Evolutionary conservation across 2,113 vertebrate species (phyloP), one percentile per base, ranked within the genome.

Genomic region (Caranx melampygus): DNA sequence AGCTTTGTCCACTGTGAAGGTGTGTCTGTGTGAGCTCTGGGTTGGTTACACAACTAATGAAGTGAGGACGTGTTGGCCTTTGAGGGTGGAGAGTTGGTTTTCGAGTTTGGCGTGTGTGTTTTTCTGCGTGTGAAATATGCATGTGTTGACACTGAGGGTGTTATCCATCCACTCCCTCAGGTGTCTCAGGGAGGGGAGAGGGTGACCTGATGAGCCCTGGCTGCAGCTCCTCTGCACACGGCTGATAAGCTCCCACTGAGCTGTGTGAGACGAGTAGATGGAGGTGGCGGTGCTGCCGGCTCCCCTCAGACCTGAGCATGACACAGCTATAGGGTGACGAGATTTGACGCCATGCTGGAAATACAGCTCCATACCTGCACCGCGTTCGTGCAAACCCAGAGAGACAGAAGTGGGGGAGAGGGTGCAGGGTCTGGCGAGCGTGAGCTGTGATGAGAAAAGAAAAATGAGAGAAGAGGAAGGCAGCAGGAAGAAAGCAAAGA

Each of bases 241-340:
- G 60, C 68, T 84, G 87, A 83, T 88, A 74, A 72, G 71, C 79
- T 69, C 64, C 78, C 58, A 20, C 78, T 47, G 55, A 69, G 67
- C 14, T 75, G 66, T 61, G 67, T 70, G 83, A 75, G 67, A 69
- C 64, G 21, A 35, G 20, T 14, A 72, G 72, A 61, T 10, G 8
- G 70, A 42, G 51, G 72, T 35, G 13, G 59, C 26, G 71, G 52
- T 11, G 81, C 87, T 84, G 73, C 65, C 76, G 78, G 82, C 75
- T 82, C 61, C 59, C 66, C 74, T 75, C 82, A 79, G 62, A 87
- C 84, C 78, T 44, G 21, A 79, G 71, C 73, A 70, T 66, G 85
- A 81, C 79, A 66, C 82, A 67, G 78, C 84, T 79, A 67, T 68
- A 85, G 73, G 85, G 81, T 72, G 84, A 87, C 86, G 71, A 72